These are phyloP conservation scores for Patiria pectinifera DNA, from an alignment of 53 echinoderm and acorn worm genomes.

Conservation along the genomic window DNA sequence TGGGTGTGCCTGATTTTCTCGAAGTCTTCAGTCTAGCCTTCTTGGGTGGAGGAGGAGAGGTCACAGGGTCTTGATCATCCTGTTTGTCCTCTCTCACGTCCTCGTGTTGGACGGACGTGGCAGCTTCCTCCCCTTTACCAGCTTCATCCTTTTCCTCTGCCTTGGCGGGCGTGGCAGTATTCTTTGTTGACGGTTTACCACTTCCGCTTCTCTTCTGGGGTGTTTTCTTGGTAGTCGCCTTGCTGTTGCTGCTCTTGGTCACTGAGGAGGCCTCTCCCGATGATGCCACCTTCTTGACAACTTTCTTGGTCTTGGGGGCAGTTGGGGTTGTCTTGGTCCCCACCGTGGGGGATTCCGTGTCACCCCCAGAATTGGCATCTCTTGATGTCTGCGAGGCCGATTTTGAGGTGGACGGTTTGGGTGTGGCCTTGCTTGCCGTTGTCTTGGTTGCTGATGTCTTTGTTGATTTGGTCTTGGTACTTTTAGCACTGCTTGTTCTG, in stretches of 20 bases:
- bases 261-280: slow-evolving; percentile 6
- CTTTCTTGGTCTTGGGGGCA: slow-evolving; percentile 48
- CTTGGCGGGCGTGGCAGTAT: slow-evolving; percentile 29
- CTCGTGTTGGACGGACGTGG: slow-evolving; percentile 14
- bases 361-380: slow-evolving; percentile 12
- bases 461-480: slow-evolving; percentile 62
- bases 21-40: slow-evolving; percentile 51
- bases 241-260: slow-evolving; percentile 11
- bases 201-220: slow-evolving; percentile 41
- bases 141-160: slow-evolving; percentile 14
- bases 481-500: slow-evolving; percentile 56
- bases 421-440: slow-evolving; percentile 17
- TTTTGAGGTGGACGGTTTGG: slow-evolving; percentile 44
- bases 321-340: slow-evolving; percentile 34
- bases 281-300: slow-evolving; percentile 17
- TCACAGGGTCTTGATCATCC: slow-evolving; percentile 31
- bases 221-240: slow-evolving; percentile 62
- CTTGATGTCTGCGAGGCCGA: not conserved
- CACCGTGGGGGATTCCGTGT: slow-evolving; percentile 18
- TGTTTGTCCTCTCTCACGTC: slow-evolving; percentile 15
- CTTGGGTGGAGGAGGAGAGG: slow-evolving; percentile 46
- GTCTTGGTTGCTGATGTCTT: slow-evolving; percentile 43
- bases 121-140: not conserved
- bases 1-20: slow-evolving; percentile 33
- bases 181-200: slow-evolving; percentile 16